Percentiles rank a stretch among this genome's conserved stretches.
Evolutionary conservation across 92 coral and sea anemone genomes (phyloP).

Genomic region (Umimayanthus kanabou): DNA sequence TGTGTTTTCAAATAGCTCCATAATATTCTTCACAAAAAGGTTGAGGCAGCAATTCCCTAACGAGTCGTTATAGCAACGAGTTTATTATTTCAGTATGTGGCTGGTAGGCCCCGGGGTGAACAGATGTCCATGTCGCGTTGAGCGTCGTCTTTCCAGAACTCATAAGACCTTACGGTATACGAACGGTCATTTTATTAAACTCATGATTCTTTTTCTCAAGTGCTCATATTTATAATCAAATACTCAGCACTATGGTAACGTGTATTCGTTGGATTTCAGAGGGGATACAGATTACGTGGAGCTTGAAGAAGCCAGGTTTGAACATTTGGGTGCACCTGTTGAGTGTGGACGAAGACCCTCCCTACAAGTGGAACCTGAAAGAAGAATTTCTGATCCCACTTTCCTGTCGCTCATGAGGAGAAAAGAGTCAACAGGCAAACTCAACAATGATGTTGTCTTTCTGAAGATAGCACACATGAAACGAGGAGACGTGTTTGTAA

Average conservation of each 20-base stretch:
- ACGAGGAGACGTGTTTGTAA: constrained; percentile 92
- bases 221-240: too few species aligned
- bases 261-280: constrained; percentile 4
- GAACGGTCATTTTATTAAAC: too few species aligned
- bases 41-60: too few species aligned
- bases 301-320: constrained; percentile 48
- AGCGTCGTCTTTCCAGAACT: too few species aligned
- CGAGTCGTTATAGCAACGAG: too few species aligned
- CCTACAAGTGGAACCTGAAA: constrained; percentile 43
- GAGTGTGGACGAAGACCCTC: constrained; percentile 23
- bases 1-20: too few species aligned
- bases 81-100: too few species aligned
- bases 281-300: constrained; percentile 67
- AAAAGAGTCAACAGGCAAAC: constrained; percentile 61
- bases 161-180: too few species aligned
- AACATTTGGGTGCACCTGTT: neutral
- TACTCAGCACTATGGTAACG: neutral
- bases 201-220: too few species aligned
- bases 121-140: too few species aligned
- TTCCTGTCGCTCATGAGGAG: constrained; percentile 71
- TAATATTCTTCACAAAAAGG: too few species aligned
- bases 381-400: constrained; percentile 44
- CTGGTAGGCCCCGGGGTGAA: too few species aligned
- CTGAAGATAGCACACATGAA: constrained; percentile 81
- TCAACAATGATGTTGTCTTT: constrained; percentile 81